phyloP scores from a whole-genome alignment of 2,888 invertebrate species.

The Empis stercorea region DNA sequence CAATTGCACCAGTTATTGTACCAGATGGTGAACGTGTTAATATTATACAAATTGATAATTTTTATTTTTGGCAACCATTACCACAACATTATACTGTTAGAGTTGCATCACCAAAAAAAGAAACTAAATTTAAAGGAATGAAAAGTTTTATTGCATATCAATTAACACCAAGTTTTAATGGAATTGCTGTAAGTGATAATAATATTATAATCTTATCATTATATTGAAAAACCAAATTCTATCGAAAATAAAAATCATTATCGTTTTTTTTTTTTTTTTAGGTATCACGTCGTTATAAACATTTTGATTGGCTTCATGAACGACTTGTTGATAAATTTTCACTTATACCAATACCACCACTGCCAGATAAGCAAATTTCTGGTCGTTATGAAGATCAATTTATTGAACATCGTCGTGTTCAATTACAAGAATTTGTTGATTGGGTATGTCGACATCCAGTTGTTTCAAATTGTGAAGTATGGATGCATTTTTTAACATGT shows the following conservation, averaged over 20 bases:
- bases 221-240: no score
- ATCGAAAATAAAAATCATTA: no score
- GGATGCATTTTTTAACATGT: conserved; percentile 94
- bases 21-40: conserved; percentile 58
- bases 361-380: conserved; percentile 96
- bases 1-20: conserved; percentile 48
- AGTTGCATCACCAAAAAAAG: conserved; percentile 92
- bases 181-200: conserved; percentile 59
- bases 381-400: conserved; percentile 96
- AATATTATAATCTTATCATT: no score
- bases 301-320: conserved; percentile 98
- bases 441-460: conserved; percentile 96
- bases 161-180: conserved; percentile 86
- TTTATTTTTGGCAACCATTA: conserved; percentile 65
- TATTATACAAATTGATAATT: conserved; percentile 59
- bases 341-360: conserved; percentile 86
- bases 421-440: conserved; percentile 91
- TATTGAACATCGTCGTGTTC: conserved; percentile 85
- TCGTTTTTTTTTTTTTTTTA: conserved; percentile 12
- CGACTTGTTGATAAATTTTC: conserved; percentile 87
- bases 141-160: conserved; percentile 97
- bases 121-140: conserved; percentile 91
- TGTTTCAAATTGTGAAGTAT: conserved; percentile 79
- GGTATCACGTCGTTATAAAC: conserved; percentile 83
- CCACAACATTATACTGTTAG: conserved; percentile 66